A percentile compares a stretch with the other conserved stretches of the same genome.
These are phyloP conservation scores for Natrix natrix DNA, from an alignment of 2,797 vertebrate species.

Conservation along the genomic window DNA sequence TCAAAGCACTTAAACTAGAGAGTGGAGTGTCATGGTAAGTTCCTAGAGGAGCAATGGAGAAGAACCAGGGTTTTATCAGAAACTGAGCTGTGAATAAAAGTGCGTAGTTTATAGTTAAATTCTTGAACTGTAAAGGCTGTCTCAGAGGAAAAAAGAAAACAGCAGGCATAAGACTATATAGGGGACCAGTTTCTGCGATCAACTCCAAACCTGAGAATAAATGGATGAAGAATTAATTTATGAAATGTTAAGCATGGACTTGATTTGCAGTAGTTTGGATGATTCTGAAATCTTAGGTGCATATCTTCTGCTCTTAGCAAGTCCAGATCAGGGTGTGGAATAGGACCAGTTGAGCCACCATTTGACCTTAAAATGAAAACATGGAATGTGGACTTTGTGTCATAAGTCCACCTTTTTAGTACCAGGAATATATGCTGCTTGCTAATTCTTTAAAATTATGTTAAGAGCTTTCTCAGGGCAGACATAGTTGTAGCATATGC, in stretches of 20 bases:
- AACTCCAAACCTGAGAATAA: not conserved
- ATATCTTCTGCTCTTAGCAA: not conserved
- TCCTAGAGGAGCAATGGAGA: not conserved
- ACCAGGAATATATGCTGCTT: not conserved
- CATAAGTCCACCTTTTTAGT: not conserved
- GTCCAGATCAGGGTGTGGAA: not conserved
- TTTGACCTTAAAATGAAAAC: not conserved
- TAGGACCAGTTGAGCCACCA: not conserved
- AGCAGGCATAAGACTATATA: not conserved
- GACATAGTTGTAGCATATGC: not conserved
- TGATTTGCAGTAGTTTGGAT: not conserved
- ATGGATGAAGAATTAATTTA: not conserved
- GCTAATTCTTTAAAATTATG: not conserved
- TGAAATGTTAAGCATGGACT: not conserved
- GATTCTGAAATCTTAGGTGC: not conserved
- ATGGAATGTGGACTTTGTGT: not conserved
- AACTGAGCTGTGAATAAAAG: not conserved
- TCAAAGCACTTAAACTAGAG: not conserved
- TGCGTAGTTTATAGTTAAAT: not conserved
- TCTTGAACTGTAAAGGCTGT: not conserved
- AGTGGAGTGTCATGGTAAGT: not conserved
- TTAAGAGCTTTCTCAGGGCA: not conserved
- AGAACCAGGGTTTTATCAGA: not conserved
- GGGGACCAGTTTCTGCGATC: not conserved
- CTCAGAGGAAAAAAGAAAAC: not conserved